Base-by-base conservation (phyloP, 2,888 invertebrate genomes). In the Helicoverpa assulta region DNA sequence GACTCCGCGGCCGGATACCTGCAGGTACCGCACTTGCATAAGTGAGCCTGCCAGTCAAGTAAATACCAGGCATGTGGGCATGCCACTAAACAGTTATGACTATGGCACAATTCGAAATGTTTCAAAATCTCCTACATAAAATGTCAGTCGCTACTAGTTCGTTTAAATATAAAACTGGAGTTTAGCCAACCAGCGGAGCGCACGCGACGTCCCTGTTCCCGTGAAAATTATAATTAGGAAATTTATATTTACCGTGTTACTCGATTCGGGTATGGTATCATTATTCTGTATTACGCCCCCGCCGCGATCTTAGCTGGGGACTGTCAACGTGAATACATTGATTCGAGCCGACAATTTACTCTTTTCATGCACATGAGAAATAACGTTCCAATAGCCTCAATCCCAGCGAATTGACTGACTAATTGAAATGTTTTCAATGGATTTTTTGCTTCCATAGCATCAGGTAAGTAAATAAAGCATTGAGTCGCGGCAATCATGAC, bases 211-310 rank as follows among this genome's bases (percentile, higher is more conserved):
- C 85, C 80, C 83, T 85, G 90, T 92, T 93, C 91, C 90, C 91
- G 90, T 92, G 90, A 91, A 94, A 91, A 93, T 93, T 93, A 94
- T 93, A 93, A 94, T 94, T 94, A 94, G 93, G 91, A 90, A 91
- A 92, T 90, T 88, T 93, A 92, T 90, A 91, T 92, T 88, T 89
- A 87, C 89, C 80, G 71, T 82, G 83, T 87, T 88, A 87, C 88
- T 85, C 84, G 84, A 88, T 87, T 87, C 83, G 84, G 82, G 70
- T 76, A 74, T 80, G 81, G 83, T 81, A 76, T 73, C 83, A 81
- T 71, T 83, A 72, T 76, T 65, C 53, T 67, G 43, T 59, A 62
- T 61, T 56, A 47, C 65, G 54, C 63, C 58, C 63, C 71, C 50
- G 70, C 66, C 51, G 60, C 26, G 68, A 37, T 54, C 26, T 50